These are phyloP conservation scores for Diceros bicornis DNA, from an alignment of 2,797 vertebrate species.

Conservation along the genomic window DNA sequence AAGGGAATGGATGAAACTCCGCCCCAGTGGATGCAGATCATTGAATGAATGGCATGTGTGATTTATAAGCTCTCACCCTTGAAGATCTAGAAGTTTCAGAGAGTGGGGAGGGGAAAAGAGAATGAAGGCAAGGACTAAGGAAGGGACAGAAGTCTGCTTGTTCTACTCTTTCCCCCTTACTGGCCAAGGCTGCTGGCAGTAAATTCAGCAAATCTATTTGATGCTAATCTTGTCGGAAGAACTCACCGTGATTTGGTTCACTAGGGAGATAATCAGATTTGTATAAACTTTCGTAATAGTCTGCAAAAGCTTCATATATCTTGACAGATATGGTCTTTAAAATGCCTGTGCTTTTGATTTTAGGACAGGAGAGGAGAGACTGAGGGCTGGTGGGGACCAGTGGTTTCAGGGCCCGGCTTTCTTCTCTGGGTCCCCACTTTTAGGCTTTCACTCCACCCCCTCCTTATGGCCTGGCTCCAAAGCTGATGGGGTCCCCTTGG, in stretches of 20 bases:
- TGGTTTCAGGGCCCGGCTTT: not conserved
- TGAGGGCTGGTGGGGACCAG: not conserved
- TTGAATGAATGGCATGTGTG: not conserved
- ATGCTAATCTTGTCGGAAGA: conserved; percentile 75
- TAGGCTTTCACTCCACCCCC: not conserved
- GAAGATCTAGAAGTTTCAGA: not conserved
- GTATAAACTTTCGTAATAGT: conserved; percentile 40
- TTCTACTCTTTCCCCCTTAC: not conserved
- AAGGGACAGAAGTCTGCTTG: not conserved
- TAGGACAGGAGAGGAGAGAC: not conserved
- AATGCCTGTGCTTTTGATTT: not conserved
- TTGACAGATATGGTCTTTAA: not conserved
- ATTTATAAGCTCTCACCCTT: not conserved
- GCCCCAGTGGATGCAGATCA: not conserved
- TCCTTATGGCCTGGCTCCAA: not conserved
- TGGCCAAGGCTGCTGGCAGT: conserved; percentile 40
- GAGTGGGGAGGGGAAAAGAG: too few species aligned
- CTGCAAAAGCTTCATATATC: conserved; percentile 20
- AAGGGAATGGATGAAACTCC: not conserved
- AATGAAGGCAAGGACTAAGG: not conserved
- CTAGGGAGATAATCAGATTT: conserved; percentile 55
- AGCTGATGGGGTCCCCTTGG: accelerated
- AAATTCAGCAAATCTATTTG: conserved; percentile 76
- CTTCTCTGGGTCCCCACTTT: not conserved
- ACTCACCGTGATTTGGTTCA: conserved; percentile 71